Conservation (phyloP, 2,797 vertebrate genomes). For the Artibeus lituratus region DNA sequence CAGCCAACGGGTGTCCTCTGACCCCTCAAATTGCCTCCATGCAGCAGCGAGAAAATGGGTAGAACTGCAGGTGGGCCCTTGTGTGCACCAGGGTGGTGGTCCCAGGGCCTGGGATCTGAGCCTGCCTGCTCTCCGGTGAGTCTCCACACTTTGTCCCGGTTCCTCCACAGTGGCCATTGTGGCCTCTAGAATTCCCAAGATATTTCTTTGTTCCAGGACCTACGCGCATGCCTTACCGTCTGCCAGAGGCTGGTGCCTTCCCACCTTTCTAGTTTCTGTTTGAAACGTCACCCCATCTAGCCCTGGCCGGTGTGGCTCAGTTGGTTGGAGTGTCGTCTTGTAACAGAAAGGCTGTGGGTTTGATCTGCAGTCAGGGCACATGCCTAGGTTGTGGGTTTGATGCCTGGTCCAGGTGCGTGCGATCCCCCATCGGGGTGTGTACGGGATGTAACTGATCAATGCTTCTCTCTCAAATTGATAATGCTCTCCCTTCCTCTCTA, state of each 20-base stretch:
- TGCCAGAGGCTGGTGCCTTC: not conserved
- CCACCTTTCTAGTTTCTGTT: not conserved
- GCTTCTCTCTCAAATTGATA: too few relatives aligned
- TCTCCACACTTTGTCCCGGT: not conserved
- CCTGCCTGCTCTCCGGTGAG: too few relatives aligned
- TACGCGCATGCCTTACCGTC: not conserved
- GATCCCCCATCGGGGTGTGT: too few relatives aligned
- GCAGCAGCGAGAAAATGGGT: not conserved
- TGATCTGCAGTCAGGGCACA: too few relatives aligned
- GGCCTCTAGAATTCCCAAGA: not conserved
- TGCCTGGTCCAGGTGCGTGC: too few relatives aligned
- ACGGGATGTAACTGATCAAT: too few relatives aligned
- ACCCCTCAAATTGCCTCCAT: not conserved
- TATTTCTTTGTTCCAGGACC: not conserved
- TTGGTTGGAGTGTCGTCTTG: too few relatives aligned
- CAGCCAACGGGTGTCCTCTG: not conserved
- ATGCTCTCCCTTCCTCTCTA: too few relatives aligned
- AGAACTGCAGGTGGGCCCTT: not conserved
- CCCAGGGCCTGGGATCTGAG: not conserved
- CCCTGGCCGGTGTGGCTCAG: not conserved
- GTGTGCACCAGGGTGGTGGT: not conserved
- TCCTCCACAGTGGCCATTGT: rapidly evolving
- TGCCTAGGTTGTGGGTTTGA: too few relatives aligned
- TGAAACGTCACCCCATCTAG: not conserved
- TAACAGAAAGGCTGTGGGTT: too few relatives aligned